Evolutionary conservation across 1,140 invertebrate genomes (phyloP).

Genomic region (Drosophila nannoptera): DNA sequence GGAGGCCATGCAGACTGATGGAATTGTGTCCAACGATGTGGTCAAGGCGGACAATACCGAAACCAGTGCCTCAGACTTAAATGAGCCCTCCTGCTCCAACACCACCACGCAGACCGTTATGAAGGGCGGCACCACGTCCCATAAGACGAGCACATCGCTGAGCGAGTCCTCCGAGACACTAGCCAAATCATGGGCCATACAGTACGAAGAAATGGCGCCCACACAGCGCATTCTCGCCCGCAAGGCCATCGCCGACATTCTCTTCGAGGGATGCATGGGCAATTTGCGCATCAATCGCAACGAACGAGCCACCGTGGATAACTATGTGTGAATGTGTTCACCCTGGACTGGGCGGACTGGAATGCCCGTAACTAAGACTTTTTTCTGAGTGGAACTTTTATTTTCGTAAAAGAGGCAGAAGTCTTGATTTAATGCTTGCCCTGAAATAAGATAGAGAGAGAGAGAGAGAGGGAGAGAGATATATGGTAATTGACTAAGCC

Average conservation of each 20-base stretch:
- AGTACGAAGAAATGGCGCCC: constrained; percentile 67
- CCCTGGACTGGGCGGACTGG: background rate
- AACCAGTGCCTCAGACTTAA: background rate
- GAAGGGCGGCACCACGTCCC: constrained; percentile 1
- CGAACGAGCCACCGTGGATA: constrained; percentile 44
- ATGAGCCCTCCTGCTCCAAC: constrained; percentile 19
- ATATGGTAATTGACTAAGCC: background rate
- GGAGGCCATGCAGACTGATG: constrained; percentile 17
- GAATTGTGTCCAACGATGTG: constrained; percentile 1
- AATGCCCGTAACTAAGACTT: background rate
- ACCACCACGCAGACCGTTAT: background rate
- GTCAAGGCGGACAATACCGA: constrained; percentile 24
- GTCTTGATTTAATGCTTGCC: constrained; percentile 1
- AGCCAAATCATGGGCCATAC: constrained; percentile 73
- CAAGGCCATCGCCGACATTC: constrained; percentile 71
- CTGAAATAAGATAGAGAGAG: background rate
- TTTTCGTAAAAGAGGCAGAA: background rate
- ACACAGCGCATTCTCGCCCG: constrained; percentile 69
- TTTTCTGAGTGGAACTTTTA: background rate
- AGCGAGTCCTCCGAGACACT: constrained; percentile 63
- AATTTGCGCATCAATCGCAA: constrained; percentile 64
- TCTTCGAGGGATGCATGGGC: constrained; percentile 75
- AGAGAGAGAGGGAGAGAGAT: background rate
- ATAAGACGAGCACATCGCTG: constrained; percentile 15
- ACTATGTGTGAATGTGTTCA: constrained; percentile 16